Evolutionary conservation across 2,797 vertebrate species (phyloP).

Genomic region (Typhlichthys subterraneus): DNA sequence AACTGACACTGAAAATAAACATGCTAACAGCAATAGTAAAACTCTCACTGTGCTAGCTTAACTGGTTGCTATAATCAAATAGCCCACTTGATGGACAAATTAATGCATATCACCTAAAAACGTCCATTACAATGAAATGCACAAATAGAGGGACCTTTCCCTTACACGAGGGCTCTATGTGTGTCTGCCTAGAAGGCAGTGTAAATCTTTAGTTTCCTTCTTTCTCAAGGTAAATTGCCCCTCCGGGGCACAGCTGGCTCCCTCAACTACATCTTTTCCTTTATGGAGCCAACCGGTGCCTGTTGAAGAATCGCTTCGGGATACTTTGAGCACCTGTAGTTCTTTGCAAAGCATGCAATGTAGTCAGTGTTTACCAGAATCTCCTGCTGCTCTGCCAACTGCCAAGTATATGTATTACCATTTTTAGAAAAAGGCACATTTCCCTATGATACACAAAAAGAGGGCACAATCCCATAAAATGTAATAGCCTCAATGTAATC

Average conservation of each 20-base stretch:
- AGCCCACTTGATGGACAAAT: conserved; percentile 3
- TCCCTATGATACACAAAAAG: conserved; percentile 18
- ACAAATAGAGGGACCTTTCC: conserved; percentile 18
- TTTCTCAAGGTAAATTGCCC: conserved; percentile 43
- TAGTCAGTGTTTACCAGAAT: conserved; percentile 50
- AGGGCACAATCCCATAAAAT: conserved; percentile 22
- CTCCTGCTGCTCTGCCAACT: conserved; percentile 36
- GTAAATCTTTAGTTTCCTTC: conserved; percentile 12
- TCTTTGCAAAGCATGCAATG: conserved; percentile 34
- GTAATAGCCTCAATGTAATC: conserved; percentile 8
- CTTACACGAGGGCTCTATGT: conserved; percentile 7
- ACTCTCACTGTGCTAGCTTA: neutral
- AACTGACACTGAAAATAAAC: neutral
- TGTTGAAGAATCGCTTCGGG: conserved; percentile 42
- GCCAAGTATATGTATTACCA: conserved; percentile 48
- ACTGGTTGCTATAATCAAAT: conserved; percentile 1
- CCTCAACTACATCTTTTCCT: conserved; percentile 29
- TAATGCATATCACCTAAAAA: conserved; percentile 1
- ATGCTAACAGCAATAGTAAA: neutral
- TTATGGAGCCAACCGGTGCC: conserved; percentile 48
- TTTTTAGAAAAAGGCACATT: conserved; percentile 29
- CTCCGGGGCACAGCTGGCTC: conserved; percentile 41
- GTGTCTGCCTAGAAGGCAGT: conserved; percentile 12
- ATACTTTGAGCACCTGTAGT: conserved; percentile 47
- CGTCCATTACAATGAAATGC: conserved; percentile 23